Evolutionary conservation across 2,113 vertebrate genomes (phyloP), one percentile per base, ranked within the genome.

Genomic region (Sylvilagus bachmani): DNA sequence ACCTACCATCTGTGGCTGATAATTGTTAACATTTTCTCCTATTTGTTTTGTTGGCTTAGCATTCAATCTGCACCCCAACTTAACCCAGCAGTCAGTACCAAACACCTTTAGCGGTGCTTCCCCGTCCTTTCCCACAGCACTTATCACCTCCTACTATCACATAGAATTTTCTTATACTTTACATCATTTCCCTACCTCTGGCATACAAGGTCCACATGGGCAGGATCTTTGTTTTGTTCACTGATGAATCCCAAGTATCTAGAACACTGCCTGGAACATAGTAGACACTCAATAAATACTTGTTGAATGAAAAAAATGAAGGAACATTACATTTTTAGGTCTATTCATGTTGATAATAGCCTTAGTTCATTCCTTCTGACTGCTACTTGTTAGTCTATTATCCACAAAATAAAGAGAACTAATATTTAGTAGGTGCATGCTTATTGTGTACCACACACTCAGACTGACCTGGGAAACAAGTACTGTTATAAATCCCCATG

Each of bases 161-260:
- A 75, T 14, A 44, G 5, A 49, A 14, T 78, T 24, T 49, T 25
- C 67, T 75, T 64, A 51, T 51, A 38, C 17, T 80, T 55, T 66
- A 71, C 6, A 71, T 55, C 33, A 14, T 44, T 88, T 91, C 91
- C n/a, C 83, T 71, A 66, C 87, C 33, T 75, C 90, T 86, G 83
- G 67, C 16, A 53, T 44, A 71, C 9, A 85, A 78, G 33, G 53
- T 89, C 87, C 83, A 44, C 53, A 24, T 66, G 33, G 79, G 55
- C 73, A 81, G 51, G 66, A 77, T 70, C 90, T 96, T 49, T 92
- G 69, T 85, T 89, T 89, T 92, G 55, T 82, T 70, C 82, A 80
- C 51, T 80, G 38, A 64, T 91, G 53, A 84, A 58, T 93, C 78
- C 69, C 83, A 91, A 80, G 78, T 51, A 77, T 73, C 61, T 75